Evolutionary conservation across 2,797 vertebrate species (phyloP), one percentile per base, ranked within the genome.

Genomic region (Anabacerthia variegaticeps): DNA sequence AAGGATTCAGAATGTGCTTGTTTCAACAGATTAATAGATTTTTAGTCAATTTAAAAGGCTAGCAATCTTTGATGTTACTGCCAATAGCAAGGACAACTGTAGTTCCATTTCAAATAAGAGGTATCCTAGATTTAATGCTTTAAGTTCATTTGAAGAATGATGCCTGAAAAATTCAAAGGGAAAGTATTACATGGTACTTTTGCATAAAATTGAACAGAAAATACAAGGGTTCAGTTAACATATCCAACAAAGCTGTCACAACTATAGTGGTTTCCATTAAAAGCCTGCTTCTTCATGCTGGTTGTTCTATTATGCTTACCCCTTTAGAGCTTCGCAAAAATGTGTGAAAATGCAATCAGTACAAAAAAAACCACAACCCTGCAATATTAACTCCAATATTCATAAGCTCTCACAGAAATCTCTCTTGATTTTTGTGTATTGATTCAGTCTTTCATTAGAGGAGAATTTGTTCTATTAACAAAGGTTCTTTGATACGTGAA

Each of bases 351-450:
- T 77, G 15, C 7, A 79, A 71, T 90, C 37, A 62, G 7, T 49
- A 37, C 21, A 28, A 49, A 1, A 73, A 48, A 88, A 74, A 76
- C 56, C n/a, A n/a, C n/a, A n/a, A 36, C 36, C 36, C 36, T 93
- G 46, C 37, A 91, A 71, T 73, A 74, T 88, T 95, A 93, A 59
- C 27, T 91, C 69, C 62, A 41, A 76, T 88, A 95, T 93, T 81
- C 80, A 86, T 62, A 93, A 82, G 12, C 24, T 77, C 22, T 76
- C 46, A 36, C 21, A 73, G 49, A 74, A 84, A 71, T 61, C 6
- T 74, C 30, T 74, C 46, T 74, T 74, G 46, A 4, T 87, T 75
- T 93, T 91, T 93, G 36, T 59, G 4, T 84, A 82, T 93, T 76
- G 91, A 93, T 94, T 92, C 89, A 84, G 49, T 48, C 12, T 51